Evolutionary conservation across 2,797 vertebrate genomes (phyloP).

Genomic region (Sebastes oblongus): DNA sequence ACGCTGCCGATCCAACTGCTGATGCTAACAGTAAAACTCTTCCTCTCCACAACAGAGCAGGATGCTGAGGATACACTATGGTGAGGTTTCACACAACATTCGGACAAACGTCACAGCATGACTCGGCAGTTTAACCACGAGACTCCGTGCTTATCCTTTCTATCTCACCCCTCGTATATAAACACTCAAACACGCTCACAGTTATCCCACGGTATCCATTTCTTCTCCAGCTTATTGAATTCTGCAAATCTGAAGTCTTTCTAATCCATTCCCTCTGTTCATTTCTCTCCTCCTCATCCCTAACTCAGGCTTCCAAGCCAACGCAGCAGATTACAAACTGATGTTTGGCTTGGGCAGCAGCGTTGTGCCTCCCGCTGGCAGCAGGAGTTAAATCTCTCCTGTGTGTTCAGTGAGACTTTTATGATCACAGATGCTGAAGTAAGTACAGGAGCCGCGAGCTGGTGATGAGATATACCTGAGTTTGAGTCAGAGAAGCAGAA

Average conservation of each 20-base stretch:
- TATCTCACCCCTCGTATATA: slow-evolving; percentile 6
- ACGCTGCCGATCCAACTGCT: slow-evolving; percentile 8
- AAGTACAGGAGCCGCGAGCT: slow-evolving; percentile 20
- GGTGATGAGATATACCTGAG: slow-evolving; percentile 33
- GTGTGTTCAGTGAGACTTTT: slow-evolving; percentile 24
- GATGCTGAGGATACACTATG: slow-evolving; percentile 51
- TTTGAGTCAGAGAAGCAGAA: slow-evolving; percentile 40
- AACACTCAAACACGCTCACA: slow-evolving; percentile 35
- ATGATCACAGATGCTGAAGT: slow-evolving; percentile 56
- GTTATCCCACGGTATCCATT: slow-evolving; percentile 36
- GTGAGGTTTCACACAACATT: slow-evolving; percentile 66
- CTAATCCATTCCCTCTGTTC: slow-evolving; percentile 54
- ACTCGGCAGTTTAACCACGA: slow-evolving; percentile 65
- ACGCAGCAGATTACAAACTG: slow-evolving; percentile 61
- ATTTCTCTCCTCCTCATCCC: slow-evolving; percentile 40
- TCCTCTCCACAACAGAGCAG: slow-evolving; percentile 37
- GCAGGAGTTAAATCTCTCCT: slow-evolving; percentile 40
- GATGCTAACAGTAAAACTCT: slow-evolving; percentile 45
- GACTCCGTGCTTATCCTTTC: slow-evolving; percentile 27
- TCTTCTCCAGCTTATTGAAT: slow-evolving; percentile 34
- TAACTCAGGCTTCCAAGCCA: slow-evolving; percentile 32
- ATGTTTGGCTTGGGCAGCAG: slow-evolving; percentile 48
- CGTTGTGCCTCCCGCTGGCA: slow-evolving; percentile 29
- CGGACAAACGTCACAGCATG: slow-evolving; percentile 68
- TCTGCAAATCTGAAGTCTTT: slow-evolving; percentile 26